A percentile compares a stretch with the other conserved stretches of the same genome.
Evolutionary conservation across 2,113 vertebrate genomes (phyloP).

Genomic region (Eubucco bourcierii): DNA sequence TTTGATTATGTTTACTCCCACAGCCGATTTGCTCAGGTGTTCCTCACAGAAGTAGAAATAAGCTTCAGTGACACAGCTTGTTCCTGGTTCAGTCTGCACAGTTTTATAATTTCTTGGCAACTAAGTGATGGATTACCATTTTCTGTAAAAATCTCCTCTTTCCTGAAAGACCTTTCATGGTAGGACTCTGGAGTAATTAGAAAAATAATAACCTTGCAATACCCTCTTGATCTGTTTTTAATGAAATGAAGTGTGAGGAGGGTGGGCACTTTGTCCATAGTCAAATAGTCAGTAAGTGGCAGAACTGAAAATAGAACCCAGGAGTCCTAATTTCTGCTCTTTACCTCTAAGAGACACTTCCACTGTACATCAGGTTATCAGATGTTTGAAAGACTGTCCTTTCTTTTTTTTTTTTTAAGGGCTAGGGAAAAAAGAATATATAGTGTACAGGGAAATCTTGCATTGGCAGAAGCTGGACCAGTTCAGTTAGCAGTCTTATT

Average conservation of each 20-base stretch:
- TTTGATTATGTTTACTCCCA: constrained; percentile 60
- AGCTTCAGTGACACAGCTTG: constrained; percentile 13
- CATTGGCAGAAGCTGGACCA: neutral
- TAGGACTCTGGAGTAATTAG: constrained; percentile 56
- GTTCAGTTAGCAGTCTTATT: constrained; percentile 21
- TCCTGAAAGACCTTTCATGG: constrained; percentile 46
- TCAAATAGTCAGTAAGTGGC: constrained; percentile 29
- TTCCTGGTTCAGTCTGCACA: constrained; percentile 18
- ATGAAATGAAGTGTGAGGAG: constrained; percentile 28
- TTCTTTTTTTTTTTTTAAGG: neutral
- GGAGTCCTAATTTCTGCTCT: neutral
- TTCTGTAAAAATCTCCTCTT: constrained; percentile 45
- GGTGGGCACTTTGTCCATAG: constrained; percentile 33
- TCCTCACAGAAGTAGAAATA: constrained; percentile 45
- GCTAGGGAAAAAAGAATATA: neutral
- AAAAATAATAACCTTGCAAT: constrained; percentile 62
- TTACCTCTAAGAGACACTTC: neutral
- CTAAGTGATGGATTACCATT: constrained; percentile 43
- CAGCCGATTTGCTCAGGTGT: constrained; percentile 51
- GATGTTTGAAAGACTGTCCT: neutral
- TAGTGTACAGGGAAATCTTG: neutral
- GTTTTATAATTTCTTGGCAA: constrained; percentile 61
- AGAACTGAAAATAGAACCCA: constrained; percentile 34
- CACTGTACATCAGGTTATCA: neutral
- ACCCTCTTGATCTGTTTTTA: constrained; percentile 54